phyloP scores from a whole-genome alignment of 2,797 vertebrate species.

The Gila robusta region DNA sequence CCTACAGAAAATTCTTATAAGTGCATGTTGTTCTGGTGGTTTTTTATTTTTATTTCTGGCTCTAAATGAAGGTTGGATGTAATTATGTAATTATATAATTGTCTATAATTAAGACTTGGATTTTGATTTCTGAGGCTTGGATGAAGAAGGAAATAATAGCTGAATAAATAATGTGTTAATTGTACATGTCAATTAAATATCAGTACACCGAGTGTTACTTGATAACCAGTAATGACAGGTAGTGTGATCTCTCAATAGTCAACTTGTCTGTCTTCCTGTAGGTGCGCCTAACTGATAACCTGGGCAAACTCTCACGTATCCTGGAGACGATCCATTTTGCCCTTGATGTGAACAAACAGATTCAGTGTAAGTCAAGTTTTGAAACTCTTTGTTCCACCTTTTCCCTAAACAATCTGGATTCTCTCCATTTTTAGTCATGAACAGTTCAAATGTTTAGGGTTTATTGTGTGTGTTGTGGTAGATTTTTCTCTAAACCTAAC shows the following conservation, averaged over 20 bases:
- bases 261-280: conserved; percentile 65
- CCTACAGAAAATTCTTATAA: neutral
- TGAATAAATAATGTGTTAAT: neutral
- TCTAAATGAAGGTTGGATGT: too few species aligned
- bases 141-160: too few species aligned
- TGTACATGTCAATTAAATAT: neutral
- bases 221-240: neutral
- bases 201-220: neutral
- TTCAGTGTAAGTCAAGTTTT: conserved; percentile 86
- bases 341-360: conserved; percentile 91
- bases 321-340: conserved; percentile 93
- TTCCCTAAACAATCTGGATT: too few species aligned
- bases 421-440: too few species aligned
- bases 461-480: too few species aligned
- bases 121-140: neutral
- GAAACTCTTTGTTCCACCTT: neutral
- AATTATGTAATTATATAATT: too few species aligned
- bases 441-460: too few species aligned
- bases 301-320: conserved; percentile 89
- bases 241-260: neutral
- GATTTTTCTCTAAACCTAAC: too few species aligned
- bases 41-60: too few species aligned
- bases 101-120: neutral
- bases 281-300: conserved; percentile 87
- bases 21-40: neutral